A percentile compares a stretch with the other conserved stretches of the same genome.
phyloP scores from a whole-genome alignment of 1,140 invertebrate genomes.

The Battus philenor region DNA sequence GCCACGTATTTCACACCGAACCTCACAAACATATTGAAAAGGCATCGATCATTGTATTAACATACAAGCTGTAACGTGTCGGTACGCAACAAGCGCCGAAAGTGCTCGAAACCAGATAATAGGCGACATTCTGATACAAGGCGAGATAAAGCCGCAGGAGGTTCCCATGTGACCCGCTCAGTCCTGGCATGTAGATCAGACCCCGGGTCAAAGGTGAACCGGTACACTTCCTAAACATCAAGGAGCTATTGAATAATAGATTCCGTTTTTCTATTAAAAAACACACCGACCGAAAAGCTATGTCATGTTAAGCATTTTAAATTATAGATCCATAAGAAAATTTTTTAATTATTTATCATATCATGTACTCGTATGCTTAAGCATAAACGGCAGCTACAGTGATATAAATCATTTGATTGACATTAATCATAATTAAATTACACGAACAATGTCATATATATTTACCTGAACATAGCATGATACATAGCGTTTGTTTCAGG shows the following conservation, averaged over 20 bases:
- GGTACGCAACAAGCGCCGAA: slow-evolving; percentile 56
- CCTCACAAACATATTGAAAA: slow-evolving; percentile 44
- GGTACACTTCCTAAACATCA: slow-evolving; percentile 19
- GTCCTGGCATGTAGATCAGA: slow-evolving; percentile 30
- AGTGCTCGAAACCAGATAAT: slow-evolving; percentile 64
- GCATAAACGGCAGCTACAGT: too few relatives aligned
- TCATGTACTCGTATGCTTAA: too few relatives aligned
- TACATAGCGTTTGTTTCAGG: too few relatives aligned
- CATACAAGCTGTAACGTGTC: slow-evolving; percentile 45
- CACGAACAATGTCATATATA: too few relatives aligned
- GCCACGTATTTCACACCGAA: slow-evolving; percentile 37
- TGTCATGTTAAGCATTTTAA: too few relatives aligned
- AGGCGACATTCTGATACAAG: slow-evolving; percentile 70
- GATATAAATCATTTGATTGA: too few relatives aligned
- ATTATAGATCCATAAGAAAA: too few relatives aligned
- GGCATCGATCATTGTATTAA: slow-evolving; percentile 67
- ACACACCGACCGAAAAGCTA: not conserved
- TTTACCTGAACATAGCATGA: too few relatives aligned
- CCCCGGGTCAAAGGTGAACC: slow-evolving; percentile 48
- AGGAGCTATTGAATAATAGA: slow-evolving; percentile 18
- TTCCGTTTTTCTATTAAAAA: slow-evolving; percentile 1
- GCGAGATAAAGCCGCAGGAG: slow-evolving; percentile 55
- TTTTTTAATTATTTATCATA: too few relatives aligned
- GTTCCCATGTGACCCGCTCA: slow-evolving; percentile 58
- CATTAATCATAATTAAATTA: too few relatives aligned